These are phyloP conservation scores for Cephalopterus ornatus DNA, from an alignment of 2,113 vertebrate species.

Conservation along the genomic window DNA sequence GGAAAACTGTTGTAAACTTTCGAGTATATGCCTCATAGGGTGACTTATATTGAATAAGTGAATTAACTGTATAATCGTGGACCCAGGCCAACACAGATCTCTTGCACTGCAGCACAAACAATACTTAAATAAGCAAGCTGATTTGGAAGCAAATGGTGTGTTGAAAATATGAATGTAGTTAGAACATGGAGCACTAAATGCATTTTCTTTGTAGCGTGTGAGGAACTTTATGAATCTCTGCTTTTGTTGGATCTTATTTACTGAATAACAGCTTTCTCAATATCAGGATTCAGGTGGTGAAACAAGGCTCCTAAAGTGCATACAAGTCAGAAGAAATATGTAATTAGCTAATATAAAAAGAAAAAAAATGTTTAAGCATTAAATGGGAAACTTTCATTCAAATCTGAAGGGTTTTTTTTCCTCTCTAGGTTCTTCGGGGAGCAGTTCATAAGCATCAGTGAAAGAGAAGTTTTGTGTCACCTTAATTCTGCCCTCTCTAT, in stretches of 20 bases:
- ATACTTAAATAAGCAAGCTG: background rate
- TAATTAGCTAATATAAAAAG: background rate
- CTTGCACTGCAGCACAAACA: background rate
- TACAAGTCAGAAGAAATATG: slow-evolving; percentile 1
- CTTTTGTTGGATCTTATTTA: background rate
- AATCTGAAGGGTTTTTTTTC: background rate
- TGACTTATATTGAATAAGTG: background rate
- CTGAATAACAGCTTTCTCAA: slow-evolving; percentile 38
- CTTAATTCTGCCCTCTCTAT: background rate
- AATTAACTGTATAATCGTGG: slow-evolving; percentile 16
- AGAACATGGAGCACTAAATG: background rate
- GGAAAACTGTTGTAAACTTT: slow-evolving; percentile 88
- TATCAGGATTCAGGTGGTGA: slow-evolving; percentile 23
- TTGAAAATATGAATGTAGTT: background rate
- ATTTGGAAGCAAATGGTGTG: background rate
- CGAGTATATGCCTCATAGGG: slow-evolving; percentile 92
- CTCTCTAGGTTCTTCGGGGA: slow-evolving; percentile 46
- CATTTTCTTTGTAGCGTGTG: slow-evolving; percentile 45
- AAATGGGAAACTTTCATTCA: background rate
- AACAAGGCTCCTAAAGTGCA: background rate
- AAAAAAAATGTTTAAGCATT: background rate
- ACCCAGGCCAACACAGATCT: background rate
- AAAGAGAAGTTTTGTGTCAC: background rate
- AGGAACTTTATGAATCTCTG: background rate
- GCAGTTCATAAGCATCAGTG: slow-evolving; percentile 27